These are phyloP conservation scores for Hirtodrosophila histrioides DNA, from an alignment of 2,888 invertebrate species.

Conservation along the genomic window DNA sequence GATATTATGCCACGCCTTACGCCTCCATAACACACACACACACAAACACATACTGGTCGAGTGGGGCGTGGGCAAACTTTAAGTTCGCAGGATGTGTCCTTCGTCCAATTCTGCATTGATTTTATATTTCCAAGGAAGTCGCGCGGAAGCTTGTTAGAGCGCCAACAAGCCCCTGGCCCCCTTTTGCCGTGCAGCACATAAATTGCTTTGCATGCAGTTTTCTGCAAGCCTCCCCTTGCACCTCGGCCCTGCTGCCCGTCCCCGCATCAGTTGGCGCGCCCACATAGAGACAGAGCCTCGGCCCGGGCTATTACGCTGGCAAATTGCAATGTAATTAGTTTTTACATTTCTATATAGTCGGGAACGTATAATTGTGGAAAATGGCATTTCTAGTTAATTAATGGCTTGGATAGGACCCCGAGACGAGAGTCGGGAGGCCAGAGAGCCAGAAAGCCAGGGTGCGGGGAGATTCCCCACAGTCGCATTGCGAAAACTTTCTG, in stretches of 20 bases:
- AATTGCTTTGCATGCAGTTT: conserved; percentile 80
- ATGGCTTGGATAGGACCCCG: conserved; percentile 56
- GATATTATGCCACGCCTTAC: conserved; percentile 61
- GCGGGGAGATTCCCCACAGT: neutral
- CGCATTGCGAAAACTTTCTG: conserved; percentile 50
- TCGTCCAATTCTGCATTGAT: conserved; percentile 70
- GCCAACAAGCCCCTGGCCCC: conserved; percentile 5
- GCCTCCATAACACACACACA: conserved; percentile 22
- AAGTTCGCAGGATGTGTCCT: conserved; percentile 69
- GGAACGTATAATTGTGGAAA: conserved; percentile 78
- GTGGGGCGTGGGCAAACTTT: conserved; percentile 55
- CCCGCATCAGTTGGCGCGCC: conserved; percentile 20
- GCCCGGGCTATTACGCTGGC: conserved; percentile 74
- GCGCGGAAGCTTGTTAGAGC: conserved; percentile 77
- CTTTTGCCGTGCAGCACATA: conserved; percentile 32
- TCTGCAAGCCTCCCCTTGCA: conserved; percentile 16
- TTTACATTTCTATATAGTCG: conserved; percentile 73
- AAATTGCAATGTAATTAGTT: conserved; percentile 83
- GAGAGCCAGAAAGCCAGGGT: neutral
- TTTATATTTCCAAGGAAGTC: conserved; percentile 74
- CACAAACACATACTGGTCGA: conserved; percentile 13
- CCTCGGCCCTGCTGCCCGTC: neutral
- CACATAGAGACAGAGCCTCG: conserved; percentile 52
- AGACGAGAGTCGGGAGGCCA: neutral
- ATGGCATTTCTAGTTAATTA: conserved; percentile 79